These are phyloP conservation scores for Malurus elegans DNA, from an alignment of 2,113 vertebrate genomes.

Conservation along the genomic window DNA sequence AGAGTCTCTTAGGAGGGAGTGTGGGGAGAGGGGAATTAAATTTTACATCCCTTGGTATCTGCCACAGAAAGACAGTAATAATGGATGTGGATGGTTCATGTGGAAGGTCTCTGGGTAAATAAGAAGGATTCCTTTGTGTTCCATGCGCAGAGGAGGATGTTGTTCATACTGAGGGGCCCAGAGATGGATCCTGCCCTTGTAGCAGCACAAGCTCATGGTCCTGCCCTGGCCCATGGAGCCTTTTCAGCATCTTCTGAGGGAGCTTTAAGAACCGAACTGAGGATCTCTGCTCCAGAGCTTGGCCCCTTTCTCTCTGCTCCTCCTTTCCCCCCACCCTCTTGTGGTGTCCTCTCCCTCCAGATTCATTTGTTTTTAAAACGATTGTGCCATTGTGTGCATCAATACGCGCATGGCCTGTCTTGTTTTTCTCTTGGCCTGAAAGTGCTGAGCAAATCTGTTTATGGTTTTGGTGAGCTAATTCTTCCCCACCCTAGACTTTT, in stretches of 20 bases:
- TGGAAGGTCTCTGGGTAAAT: neutral
- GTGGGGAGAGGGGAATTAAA: neutral
- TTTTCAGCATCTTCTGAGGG: neutral
- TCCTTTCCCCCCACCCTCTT: neutral
- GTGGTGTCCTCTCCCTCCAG: constrained; percentile 9
- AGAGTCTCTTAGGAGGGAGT: neutral
- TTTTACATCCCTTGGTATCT: neutral
- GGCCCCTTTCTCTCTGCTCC: neutral
- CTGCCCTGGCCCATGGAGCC: neutral
- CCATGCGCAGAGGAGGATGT: neutral
- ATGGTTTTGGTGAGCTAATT: constrained; percentile 66
- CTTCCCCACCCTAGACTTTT: constrained; percentile 55
- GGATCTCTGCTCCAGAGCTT: neutral
- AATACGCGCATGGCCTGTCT: constrained; percentile 2
- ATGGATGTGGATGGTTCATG: neutral
- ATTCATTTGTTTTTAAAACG: constrained; percentile 12
- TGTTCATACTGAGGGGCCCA: neutral
- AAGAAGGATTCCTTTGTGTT: neutral
- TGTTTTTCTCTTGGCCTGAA: constrained; percentile 53
- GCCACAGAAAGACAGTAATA: neutral
- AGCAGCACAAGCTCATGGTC: accelerated
- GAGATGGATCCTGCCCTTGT: neutral
- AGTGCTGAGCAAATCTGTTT: constrained; percentile 61
- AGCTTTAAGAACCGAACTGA: neutral
- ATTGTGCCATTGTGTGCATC: constrained; percentile 39